Conservation (phyloP, 2,113 vertebrate species). For the Motacilla tschutschensis region DNA sequence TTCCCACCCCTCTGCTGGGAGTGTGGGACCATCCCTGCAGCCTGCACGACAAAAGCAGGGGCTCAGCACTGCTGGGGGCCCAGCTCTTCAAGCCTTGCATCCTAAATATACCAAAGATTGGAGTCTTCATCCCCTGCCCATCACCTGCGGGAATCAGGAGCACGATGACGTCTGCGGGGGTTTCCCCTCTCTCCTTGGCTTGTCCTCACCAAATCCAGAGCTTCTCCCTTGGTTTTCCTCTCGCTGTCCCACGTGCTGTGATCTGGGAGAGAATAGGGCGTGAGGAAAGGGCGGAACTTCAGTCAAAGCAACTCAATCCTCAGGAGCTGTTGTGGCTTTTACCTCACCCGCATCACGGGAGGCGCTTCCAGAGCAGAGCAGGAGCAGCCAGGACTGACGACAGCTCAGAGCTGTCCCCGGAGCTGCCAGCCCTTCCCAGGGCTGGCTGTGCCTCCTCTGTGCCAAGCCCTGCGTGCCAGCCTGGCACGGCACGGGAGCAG, state of each 20-base stretch:
- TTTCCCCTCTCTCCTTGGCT: neutral
- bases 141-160: neutral
- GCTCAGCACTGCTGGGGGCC: neutral
- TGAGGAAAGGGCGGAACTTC: neutral
- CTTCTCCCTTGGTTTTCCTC: neutral
- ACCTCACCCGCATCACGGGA: neutral
- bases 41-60: neutral
- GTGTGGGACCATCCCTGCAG: neutral
- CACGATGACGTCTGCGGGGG: rapidly evolving
- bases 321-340: constrained; percentile 53
- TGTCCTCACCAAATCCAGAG: neutral
- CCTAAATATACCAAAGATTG: constrained; percentile 35
- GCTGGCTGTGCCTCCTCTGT: constrained; percentile 7
- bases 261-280: neutral
- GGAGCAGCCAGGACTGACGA: neutral
- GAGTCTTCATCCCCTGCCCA: neutral
- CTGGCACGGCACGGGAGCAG: neutral
- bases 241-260: neutral
- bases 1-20: neutral
- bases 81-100: neutral
- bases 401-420: neutral
- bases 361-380: constrained; percentile 17
- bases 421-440: neutral
- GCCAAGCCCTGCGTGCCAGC: neutral
- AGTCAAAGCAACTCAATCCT: constrained; percentile 20